Evolutionary conservation across 1,140 invertebrate genomes (phyloP).

Genomic region (Reticulitermes speratus): DNA sequence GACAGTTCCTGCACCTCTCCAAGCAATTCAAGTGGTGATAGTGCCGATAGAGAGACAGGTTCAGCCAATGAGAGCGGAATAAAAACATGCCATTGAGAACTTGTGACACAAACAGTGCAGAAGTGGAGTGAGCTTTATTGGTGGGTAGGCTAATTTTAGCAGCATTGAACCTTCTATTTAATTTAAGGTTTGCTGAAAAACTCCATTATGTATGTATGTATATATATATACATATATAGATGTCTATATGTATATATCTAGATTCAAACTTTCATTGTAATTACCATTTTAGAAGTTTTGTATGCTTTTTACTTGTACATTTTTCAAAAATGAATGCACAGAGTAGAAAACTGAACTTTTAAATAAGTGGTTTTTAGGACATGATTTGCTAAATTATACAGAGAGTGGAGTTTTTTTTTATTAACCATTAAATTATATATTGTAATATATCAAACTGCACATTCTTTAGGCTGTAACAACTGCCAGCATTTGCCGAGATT

Average conservation of each 20-base stretch:
- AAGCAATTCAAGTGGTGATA: conserved; percentile 33
- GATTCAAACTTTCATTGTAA: neutral
- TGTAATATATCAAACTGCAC: neutral
- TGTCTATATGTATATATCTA: neutral
- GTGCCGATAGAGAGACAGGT: neutral
- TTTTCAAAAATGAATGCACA: neutral
- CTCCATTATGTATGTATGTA: neutral
- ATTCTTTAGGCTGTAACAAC: neutral
- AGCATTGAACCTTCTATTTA: conserved; percentile 2
- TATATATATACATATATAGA: no score
- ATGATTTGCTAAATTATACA: neutral
- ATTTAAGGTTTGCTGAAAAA: conserved; percentile 15
- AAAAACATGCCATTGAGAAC: neutral
- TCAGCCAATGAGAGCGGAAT: neutral
- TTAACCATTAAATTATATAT: conserved; percentile 1
- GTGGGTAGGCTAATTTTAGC: conserved; percentile 14
- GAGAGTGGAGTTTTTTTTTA: neutral
- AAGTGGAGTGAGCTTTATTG: neutral
- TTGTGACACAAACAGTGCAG: conserved; percentile 5
- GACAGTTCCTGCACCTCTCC: conserved; percentile 45
- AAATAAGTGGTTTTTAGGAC: conserved; percentile 4
- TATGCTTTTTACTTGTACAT: neutral
- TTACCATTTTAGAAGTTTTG: neutral
- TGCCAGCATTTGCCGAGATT: neutral
- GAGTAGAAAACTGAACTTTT: neutral